Evolutionary conservation across 2,797 vertebrate genomes (phyloP), one percentile per base, ranked within the genome.

Genomic region (Urosaurus nigricauda): DNA sequence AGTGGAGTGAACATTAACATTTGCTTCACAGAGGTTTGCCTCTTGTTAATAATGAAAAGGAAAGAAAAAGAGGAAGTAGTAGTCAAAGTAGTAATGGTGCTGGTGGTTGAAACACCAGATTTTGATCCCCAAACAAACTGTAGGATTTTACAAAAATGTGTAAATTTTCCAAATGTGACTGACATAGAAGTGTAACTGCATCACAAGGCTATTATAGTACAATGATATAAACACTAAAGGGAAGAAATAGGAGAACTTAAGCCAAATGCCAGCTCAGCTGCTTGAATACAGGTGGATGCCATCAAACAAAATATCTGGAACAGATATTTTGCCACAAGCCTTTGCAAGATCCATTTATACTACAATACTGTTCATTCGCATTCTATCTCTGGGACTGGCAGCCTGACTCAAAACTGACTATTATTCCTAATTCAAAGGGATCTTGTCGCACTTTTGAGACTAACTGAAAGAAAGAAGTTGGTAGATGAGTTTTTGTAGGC

Each of bases 31-130:
- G 78, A 6, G 56, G 58, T 83, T 51, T 83, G 43, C 14, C 29
- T 75, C 79, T 86, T 17, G 6, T 71, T 70, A 71, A 71, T 70
- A 83, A 81, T 85, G 83, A 70, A 85, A 81, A 75, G 51, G 43
- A 70, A 77, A 43, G 70, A 51, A 53, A 13, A 5, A 68, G 65
- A 29, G 29, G 65, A 29, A 32, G 26, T 11, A 29, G 65, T 26
- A 29, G 65, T 9, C 29, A 7, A 11, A 11, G 65, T 11, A 24
- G 9, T 32, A 9, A 24, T 9, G 29, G 65, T 9, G 29, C 26
- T 68, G 16, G 65, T 29, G 29, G 53, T 65, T 58, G 43, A 70
- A 85, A 84, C 70, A 77, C 85, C 71, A 85, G 83, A 77, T 86
- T 89, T 79, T 86, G 81, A 91, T n/a, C 37, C 68, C 63, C 65